Evolutionary conservation across 2,888 invertebrate genomes (phyloP).

Genomic region (Limnephilus lunatus): DNA sequence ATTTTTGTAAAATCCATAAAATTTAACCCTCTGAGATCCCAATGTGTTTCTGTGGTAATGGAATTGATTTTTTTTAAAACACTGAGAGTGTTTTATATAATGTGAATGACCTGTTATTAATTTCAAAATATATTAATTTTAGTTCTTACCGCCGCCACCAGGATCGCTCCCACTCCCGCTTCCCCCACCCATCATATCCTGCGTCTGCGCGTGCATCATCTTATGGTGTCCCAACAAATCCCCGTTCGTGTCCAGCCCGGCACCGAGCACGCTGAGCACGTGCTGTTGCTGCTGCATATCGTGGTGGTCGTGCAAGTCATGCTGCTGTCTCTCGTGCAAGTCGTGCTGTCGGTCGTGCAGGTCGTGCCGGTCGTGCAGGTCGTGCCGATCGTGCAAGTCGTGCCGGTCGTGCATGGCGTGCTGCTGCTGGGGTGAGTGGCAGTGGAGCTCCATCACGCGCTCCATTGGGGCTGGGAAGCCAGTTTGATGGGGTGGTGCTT

Average conservation of each 20-base stretch:
- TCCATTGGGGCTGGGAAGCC: constrained; percentile 34
- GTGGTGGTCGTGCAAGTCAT: constrained; percentile 52
- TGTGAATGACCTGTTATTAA: not conserved
- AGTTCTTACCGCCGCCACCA: constrained; percentile 63
- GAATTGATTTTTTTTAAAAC: too few relatives aligned
- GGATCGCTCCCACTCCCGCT: constrained; percentile 60
- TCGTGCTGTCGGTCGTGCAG: constrained; percentile 70
- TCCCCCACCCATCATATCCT: constrained; percentile 72
- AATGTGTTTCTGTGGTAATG: not conserved
- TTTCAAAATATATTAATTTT: not conserved
- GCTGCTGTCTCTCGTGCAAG: constrained; percentile 42
- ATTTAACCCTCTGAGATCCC: not conserved
- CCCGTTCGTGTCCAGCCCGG: constrained; percentile 73
- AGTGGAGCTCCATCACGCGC: constrained; percentile 67
- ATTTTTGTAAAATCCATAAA: too few relatives aligned
- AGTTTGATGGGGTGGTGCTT: not conserved
- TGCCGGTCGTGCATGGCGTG: constrained; percentile 66
- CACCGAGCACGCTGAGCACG: constrained; percentile 74
- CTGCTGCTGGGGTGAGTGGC: constrained; percentile 70
- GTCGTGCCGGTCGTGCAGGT: constrained; percentile 68
- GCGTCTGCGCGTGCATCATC: constrained; percentile 74
- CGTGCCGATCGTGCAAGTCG: constrained; percentile 59
- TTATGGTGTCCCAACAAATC: constrained; percentile 72
- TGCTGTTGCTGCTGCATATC: constrained; percentile 69
- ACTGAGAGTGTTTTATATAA: too few relatives aligned